These are phyloP conservation scores for Thyatira batis DNA, from an alignment of 2,888 invertebrate genomes.

Conservation along the genomic window DNA sequence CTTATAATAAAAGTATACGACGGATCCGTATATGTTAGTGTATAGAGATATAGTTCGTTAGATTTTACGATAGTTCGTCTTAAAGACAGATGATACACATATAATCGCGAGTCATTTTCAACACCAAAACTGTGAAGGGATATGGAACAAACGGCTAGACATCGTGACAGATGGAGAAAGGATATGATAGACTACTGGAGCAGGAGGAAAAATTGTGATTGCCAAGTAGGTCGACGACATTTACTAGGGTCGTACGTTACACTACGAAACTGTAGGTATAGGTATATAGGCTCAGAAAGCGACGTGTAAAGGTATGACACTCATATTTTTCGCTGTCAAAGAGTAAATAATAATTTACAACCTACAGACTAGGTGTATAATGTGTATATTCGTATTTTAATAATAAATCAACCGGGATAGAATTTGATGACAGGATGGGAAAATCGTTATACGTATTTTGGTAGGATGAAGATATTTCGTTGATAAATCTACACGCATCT, in stretches of 20 bases:
- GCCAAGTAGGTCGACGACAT: slow-evolving; percentile 35
- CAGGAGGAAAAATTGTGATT: slow-evolving; percentile 22
- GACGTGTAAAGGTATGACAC: neutral
- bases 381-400: neutral
- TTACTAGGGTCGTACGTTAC: slow-evolving; percentile 5
- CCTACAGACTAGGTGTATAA: neutral
- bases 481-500: too few species aligned
- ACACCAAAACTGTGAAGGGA: slow-evolving; percentile 7
- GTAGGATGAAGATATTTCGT: neutral
- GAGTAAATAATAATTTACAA: neutral
- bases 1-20: neutral
- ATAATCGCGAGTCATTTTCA: neutral
- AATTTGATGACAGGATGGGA: neutral
- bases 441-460: neutral
- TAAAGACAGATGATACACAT: neutral
- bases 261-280: neutral
- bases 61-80: neutral
- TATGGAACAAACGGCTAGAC: slow-evolving; percentile 12
- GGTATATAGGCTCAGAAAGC: neutral
- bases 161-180: slow-evolving; percentile 29
- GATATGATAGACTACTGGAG: slow-evolving; percentile 14
- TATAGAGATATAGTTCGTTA: neutral
- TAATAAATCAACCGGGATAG: neutral
- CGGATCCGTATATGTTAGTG: neutral
- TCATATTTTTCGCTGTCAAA: slow-evolving; percentile 1